Evolutionary conservation across 2,888 invertebrate genomes (phyloP), one percentile per base, ranked within the genome.

Genomic region (Gisinianus flammeolus): DNA sequence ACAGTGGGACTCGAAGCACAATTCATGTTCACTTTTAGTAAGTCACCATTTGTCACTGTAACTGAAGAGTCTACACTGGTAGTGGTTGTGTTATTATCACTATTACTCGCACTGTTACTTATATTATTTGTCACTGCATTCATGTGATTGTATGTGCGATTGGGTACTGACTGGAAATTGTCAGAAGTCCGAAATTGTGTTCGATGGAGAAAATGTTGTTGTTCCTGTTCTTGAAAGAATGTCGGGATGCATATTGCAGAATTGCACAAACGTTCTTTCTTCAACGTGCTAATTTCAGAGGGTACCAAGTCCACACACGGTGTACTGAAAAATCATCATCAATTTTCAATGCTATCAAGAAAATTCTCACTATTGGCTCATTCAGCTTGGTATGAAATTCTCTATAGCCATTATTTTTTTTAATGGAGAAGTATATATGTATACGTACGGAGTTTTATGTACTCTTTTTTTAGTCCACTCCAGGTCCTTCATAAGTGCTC

Each of bases 181-280:
- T 24, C 70, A n/a, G 70, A 58, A 35, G 66, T 62, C 28, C 70
- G 69, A 33, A 70, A 44, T 10, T 76, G 58, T 12, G 76, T 68
- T 6, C 76, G 69, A 10, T 70, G 69, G 12, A 76, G 35, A n/a
- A 58, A 76, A 76, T 69, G 56, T 35, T 69, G 58, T 24, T 76
- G 31, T n/a, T 82, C 83, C 73, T 84, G 83, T 58, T 85, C 81
- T 78, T 91, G 91, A 82, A 95, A 91, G 85, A 91, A 96, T 0
- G 95, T 96, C 0, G 95, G 96, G 78, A 96, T 88, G 85, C 93
- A 93, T 16, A 95, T 92, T 84, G 95, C 89, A n/a, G 95, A 95
- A 85, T 92, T 92, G 85, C 91, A 93, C 70, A 91, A 88, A 66
- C 92, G 90, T 71, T 81, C 81, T 66, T 82, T 82, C 54, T 83